These are phyloP conservation scores for Pseudochirops cupreus DNA, from an alignment of 2,797 vertebrate genomes.

Conservation along the genomic window DNA sequence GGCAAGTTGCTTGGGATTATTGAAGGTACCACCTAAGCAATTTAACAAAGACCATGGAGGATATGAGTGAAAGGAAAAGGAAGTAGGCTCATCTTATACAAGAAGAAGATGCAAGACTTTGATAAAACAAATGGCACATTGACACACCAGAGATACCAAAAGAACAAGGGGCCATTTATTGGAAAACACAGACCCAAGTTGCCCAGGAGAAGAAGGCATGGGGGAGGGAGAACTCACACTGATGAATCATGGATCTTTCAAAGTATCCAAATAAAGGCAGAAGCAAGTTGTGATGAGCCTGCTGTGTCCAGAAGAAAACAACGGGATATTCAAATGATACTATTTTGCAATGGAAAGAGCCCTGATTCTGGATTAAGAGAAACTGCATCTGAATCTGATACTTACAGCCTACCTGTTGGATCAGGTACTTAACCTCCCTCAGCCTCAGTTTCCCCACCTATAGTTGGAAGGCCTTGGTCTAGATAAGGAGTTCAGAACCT, in stretches of 20 bases:
- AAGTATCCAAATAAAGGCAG: neutral
- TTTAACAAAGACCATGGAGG: neutral
- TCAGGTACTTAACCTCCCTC: neutral
- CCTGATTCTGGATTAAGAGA: neutral
- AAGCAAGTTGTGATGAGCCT: slow-evolving; percentile 32
- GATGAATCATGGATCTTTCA: neutral
- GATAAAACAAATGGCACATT: neutral
- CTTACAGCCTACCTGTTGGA: neutral
- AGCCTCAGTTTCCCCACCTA: neutral
- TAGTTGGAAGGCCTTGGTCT: neutral
- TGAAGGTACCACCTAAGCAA: neutral
- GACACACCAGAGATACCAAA: neutral
- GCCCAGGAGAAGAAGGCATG: neutral
- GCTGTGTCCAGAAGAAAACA: neutral
- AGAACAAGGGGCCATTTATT: neutral
- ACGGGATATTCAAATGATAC: neutral
- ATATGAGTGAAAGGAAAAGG: neutral
- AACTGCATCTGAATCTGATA: neutral
- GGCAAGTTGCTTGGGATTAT: neutral
- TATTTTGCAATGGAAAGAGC: neutral
- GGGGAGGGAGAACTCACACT: neutral
- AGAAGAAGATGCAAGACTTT: neutral
- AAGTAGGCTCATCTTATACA: neutral
- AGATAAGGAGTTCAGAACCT: neutral
- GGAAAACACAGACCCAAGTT: neutral